Evolutionary conservation across 2,113 vertebrate species (phyloP), one percentile per base, ranked within the genome.

Genomic region (Ariopsis seemanni): DNA sequence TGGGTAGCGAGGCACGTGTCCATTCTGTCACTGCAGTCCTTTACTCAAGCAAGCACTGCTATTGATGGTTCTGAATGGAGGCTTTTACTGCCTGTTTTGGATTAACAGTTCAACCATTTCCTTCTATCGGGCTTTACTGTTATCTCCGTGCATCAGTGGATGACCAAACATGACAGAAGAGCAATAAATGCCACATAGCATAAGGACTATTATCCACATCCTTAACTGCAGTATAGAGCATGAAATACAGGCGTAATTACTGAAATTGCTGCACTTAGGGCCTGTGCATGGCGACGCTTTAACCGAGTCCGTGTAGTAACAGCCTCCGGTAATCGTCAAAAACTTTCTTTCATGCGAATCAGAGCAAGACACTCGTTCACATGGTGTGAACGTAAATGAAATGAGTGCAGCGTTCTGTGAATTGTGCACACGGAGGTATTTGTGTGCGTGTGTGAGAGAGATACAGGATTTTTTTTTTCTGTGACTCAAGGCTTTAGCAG

Each of bases 1-100:
- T 88, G 90, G 90, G 89, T 88, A 84, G 88, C 88, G 77, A 88
- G 78, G 84, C 85, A 78, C 86, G 89, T 90, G 90, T 89, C 88
- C 80, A 67, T 91, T 82, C 18, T 25, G 53, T 52, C 48, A 6
- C 87, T 81, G 53, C 30, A 7, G 42, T 42, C 18, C 34, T 53
- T 53, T 55, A 12, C 60, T 63, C n/a, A 34, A 52, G 50, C 50
- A 10, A 52, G 50, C 50, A 10, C 63, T 6, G 85, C 86, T 83
- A 75, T 75, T 63, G 86, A 87, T 34, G 48, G n/a, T 8, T 50
- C 55, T 67, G 86, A 83, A 55, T 65, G 27, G 75, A 60, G 62
- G 86, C 79, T 82, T 87, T 87, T 62, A 82, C 67, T 22, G 55
- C 27, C 77, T 42, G 30, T 34, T 86, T 81, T 60, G 80, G 69